Evolutionary conservation across 2,888 invertebrate genomes (phyloP).

Genomic region (Nycteola revayana): DNA sequence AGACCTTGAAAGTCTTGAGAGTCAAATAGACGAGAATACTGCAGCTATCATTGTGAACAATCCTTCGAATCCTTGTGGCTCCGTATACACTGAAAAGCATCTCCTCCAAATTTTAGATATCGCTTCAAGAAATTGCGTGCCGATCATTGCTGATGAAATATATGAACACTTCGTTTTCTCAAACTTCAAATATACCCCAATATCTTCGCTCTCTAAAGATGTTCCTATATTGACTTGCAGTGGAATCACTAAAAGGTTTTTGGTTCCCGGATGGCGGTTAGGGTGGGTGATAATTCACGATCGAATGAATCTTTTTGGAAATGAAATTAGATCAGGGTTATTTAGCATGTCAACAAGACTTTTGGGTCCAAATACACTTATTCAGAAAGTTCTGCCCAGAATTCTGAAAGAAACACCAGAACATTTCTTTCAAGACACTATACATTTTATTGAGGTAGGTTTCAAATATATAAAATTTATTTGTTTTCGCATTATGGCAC

Average conservation of each 20-base stretch:
- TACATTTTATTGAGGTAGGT: conserved; percentile 69
- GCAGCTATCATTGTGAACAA: conserved; percentile 96
- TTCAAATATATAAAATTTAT: too few species aligned
- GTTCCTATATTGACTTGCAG: conserved; percentile 97
- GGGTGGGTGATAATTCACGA: conserved; percentile 98
- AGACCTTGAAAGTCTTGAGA: conserved; percentile 92
- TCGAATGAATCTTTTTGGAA: conserved; percentile 84
- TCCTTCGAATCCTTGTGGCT: conserved; percentile 99
- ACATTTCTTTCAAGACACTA: conserved; percentile 88
- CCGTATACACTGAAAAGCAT: conserved; percentile 92
- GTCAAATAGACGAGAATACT: conserved; percentile 93
- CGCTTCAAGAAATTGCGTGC: conserved; percentile 88
- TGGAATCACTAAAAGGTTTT: conserved; percentile 95
- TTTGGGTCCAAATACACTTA: conserved; percentile 93
- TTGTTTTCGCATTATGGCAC: too few species aligned
- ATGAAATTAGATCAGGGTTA: conserved; percentile 72
- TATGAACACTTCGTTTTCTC: conserved; percentile 97
- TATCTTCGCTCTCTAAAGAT: conserved; percentile 91
- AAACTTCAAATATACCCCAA: conserved; percentile 88
- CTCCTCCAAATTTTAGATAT: conserved; percentile 89
- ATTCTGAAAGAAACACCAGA: conserved; percentile 92
- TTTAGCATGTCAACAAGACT: conserved; percentile 90
- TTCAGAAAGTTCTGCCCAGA: conserved; percentile 93
- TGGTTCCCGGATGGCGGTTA: conserved; percentile 98
- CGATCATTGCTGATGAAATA: conserved; percentile 98